Conservation (phyloP, 2,113 vertebrate genomes). For the Antigone vipio region DNA sequence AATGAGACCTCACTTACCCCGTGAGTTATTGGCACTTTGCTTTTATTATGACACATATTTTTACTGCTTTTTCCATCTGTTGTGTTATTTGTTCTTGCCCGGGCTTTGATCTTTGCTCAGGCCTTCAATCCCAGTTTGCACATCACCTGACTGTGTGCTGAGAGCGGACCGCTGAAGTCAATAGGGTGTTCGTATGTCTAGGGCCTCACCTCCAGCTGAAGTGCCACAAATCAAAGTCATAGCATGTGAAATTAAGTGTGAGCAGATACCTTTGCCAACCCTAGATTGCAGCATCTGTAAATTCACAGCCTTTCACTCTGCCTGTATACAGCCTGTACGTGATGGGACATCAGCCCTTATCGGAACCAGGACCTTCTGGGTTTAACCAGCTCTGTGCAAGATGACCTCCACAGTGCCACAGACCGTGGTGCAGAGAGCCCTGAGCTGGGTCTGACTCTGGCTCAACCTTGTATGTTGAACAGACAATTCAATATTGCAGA, state of each 20-base stretch:
- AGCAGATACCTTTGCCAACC: not conserved
- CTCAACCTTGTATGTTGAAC: not conserved
- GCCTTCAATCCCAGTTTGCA: not conserved
- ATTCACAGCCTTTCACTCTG: not conserved
- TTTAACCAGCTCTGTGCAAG: not conserved
- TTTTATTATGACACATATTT: not conserved
- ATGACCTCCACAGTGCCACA: not conserved
- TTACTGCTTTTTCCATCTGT: not conserved
- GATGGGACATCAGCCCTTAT: not conserved
- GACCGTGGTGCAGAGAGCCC: not conserved
- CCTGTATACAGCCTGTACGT: fast-evolving
- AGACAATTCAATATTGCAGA: not conserved
- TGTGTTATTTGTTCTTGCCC: not conserved
- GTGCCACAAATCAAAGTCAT: not conserved
- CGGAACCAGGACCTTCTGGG: not conserved
- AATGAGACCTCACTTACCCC: not conserved
- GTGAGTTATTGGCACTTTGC: not conserved
- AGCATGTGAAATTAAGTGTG: not conserved
- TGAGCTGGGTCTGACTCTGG: not conserved
- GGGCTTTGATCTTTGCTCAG: not conserved
- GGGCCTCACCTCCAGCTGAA: not conserved
- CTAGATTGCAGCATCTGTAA: not conserved
- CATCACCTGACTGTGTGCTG: not conserved
- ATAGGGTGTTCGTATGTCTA: fast-evolving
- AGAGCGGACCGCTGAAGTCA: not conserved